Percentiles rank a stretch among this genome's conserved stretches.
Evolutionary conservation across 2,888 invertebrate genomes (phyloP).

Genomic region (Cephus spinipes): DNA sequence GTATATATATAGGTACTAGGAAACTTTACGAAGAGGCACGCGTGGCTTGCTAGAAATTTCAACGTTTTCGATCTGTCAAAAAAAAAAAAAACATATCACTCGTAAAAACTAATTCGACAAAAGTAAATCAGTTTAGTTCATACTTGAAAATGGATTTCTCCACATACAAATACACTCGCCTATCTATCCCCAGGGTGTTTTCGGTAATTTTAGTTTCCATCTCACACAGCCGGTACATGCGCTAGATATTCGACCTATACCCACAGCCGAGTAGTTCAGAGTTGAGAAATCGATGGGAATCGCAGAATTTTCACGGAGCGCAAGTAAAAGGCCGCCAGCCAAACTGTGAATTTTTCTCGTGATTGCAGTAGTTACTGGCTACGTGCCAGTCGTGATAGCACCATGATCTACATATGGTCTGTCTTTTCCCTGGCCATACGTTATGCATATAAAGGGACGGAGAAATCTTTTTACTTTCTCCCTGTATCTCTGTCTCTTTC

Average conservation of each 20-base stretch:
- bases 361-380: slow-evolving; percentile 34
- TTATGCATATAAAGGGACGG: neutral
- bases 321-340: slow-evolving; percentile 17
- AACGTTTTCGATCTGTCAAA: no score
- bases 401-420: slow-evolving; percentile 33
- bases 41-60: neutral
- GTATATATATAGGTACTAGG: neutral
- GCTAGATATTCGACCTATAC: neutral
- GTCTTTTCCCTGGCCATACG: neutral
- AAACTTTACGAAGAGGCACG: neutral
- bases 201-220: slow-evolving; percentile 15
- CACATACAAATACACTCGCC: slow-evolving; percentile 11
- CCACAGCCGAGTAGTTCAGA: neutral
- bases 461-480: neutral
- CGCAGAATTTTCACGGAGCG: neutral
- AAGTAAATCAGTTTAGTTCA: no score
- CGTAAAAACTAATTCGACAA: no score
- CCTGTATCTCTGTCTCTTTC: neutral
- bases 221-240: neutral
- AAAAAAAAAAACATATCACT: no score
- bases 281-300: neutral
- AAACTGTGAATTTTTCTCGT: slow-evolving; percentile 32
- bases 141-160: slow-evolving; percentile 14
- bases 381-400: slow-evolving; percentile 32
- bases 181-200: slow-evolving; percentile 16